These are phyloP conservation scores for Halichoerus grypus DNA, from an alignment of 2,113 vertebrate genomes.

Conservation along the genomic window DNA sequence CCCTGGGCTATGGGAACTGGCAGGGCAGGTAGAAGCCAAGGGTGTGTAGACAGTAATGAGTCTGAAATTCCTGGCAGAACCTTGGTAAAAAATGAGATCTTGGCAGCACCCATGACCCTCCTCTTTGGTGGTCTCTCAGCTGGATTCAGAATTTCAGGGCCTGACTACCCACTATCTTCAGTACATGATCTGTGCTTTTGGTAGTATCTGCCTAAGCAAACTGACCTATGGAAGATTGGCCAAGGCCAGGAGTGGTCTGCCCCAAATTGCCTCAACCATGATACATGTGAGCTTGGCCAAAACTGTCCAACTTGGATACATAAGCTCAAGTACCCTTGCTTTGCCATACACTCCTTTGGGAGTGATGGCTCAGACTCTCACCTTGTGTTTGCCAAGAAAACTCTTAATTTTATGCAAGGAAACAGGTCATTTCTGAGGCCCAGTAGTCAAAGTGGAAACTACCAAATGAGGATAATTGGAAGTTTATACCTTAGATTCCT, in stretches of 20 bases:
- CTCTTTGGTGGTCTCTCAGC: not conserved
- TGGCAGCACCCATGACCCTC: not conserved
- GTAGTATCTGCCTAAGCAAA: not conserved
- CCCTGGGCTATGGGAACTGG: not conserved
- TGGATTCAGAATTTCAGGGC: not conserved
- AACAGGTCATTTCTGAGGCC: not conserved
- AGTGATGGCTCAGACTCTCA: not conserved
- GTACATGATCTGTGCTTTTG: not conserved
- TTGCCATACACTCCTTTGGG: not conserved
- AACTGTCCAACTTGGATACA: not conserved
- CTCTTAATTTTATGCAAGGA: not conserved
- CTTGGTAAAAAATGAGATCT: not conserved
- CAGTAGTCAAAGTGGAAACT: not conserved
- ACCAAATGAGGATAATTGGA: not conserved
- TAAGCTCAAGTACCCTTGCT: not conserved
- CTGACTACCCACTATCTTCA: fast-evolving
- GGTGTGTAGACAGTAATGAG: not conserved
- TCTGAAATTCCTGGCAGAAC: not conserved
- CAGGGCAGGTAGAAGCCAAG: not conserved
- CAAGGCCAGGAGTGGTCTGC: not conserved
- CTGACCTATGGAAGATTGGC: not conserved
- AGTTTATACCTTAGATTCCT: not conserved
- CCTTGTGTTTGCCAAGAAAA: constrained; percentile 21
- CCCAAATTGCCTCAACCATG: not conserved
- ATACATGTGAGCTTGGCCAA: not conserved